Evolutionary conservation across 2,113 vertebrate genomes (phyloP), one percentile per base, ranked within the genome.

Genomic region (Polyodon spathula): DNA sequence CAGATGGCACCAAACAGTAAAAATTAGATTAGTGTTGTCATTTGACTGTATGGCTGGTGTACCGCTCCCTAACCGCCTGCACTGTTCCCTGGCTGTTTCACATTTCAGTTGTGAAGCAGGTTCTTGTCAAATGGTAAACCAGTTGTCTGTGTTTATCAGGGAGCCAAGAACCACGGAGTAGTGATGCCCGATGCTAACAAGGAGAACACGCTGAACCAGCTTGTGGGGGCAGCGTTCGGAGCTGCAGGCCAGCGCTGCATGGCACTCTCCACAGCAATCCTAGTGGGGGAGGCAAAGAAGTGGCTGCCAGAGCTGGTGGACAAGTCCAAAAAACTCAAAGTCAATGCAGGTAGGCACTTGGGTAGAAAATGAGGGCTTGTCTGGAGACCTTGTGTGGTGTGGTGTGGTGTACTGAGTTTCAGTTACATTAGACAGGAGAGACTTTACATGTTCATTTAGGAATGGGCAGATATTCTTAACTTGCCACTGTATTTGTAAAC

Each of bases 161-260:
- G 95, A 72, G 94, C 93, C 56, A 97, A 98, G 86, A 99, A 99
- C 80, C 95, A 97, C 46, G 95, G 95, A 60, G 96, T 97, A 61
- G 89, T 98, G 74, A 97, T 97, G 95, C 93, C 93, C 3, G 96
- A 99, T 79, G 94, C 95, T 73, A 98, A 94, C 78, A 98, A 96
- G 71, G 94, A 97, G 82, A 98, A 94, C 80, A 97, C 94, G 1
- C 78, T 98, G 71, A 98, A 97, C 80, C 95, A 97, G 78, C 83
- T 98, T 55, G 92, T 97, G 63, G 96, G 94, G 12, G 95, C 96
- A 39, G 95, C 95, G 37, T 98, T 98, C 61, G 95, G 96, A 71
- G 95, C 95, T 53, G 96, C 94, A 6, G 96, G 96, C 39, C 96
- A 98, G 62, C 92, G 95, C 63, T 98, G 96, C 71, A 98, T 98